Conservation (phyloP, 2,113 vertebrate species). For the Ginglymostoma cirratum region DNA sequence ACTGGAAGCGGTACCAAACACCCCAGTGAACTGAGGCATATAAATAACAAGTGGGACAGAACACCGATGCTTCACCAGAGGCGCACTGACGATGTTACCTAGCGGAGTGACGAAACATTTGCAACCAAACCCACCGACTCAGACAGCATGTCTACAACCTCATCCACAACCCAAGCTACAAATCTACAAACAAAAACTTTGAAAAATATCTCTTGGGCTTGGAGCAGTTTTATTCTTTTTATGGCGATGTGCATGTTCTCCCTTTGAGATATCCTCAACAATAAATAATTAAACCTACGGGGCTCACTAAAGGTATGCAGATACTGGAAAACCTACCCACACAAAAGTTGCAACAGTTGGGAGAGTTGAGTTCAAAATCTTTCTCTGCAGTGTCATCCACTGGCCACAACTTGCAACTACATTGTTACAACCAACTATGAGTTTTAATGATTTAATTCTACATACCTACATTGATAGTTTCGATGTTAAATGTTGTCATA, state of each 20-base stretch:
- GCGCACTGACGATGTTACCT: too few relatives aligned
- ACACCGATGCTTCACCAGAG: too few relatives aligned
- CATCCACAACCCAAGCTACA: too few relatives aligned
- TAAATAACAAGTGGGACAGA: too few relatives aligned
- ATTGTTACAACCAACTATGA: not conserved
- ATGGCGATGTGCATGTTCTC: too few relatives aligned
- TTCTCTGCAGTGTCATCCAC: not conserved
- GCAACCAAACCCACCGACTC: too few relatives aligned
- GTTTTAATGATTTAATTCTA: slow-evolving; percentile 6
- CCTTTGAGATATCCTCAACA: not conserved
- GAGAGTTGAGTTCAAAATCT: not conserved
- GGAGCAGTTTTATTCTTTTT: not conserved
- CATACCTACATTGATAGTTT: not conserved
- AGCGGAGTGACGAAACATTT: too few relatives aligned
- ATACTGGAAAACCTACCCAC: not conserved
- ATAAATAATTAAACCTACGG: not conserved
- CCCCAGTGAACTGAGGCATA: too few relatives aligned
- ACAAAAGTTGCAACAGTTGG: not conserved
- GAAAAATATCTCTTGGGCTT: not conserved
- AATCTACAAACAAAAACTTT: too few relatives aligned
- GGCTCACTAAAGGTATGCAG: not conserved
- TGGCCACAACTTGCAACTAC: not conserved
- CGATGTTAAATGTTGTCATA: not conserved
- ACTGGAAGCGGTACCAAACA: too few relatives aligned
- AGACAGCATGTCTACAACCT: too few relatives aligned